Conservation (phyloP, 2,113 vertebrate genomes). For the Loxodonta africana region DNA sequence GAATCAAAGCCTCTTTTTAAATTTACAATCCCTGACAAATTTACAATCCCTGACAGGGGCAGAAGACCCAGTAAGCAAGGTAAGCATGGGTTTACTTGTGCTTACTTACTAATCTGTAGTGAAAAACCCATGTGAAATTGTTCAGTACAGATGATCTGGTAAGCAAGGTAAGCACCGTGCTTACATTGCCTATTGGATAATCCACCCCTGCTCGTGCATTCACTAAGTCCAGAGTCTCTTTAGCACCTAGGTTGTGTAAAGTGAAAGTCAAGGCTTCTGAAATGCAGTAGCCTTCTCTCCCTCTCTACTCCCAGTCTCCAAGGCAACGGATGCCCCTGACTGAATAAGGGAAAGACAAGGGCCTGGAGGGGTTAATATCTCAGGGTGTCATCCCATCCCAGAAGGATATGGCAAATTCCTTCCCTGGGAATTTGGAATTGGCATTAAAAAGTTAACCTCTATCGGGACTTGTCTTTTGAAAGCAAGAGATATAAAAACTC, state of each 20-base stretch:
- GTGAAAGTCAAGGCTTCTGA: background rate
- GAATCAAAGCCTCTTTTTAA: too few relatives aligned
- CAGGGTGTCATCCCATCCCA: background rate
- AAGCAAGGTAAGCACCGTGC: too few relatives aligned
- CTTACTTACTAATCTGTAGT: too few relatives aligned
- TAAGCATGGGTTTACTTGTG: too few relatives aligned
- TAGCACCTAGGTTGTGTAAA: background rate
- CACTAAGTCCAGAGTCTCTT: background rate
- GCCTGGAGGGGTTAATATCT: background rate
- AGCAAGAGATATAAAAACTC: background rate
- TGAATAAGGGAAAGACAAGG: background rate
- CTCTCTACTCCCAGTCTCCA: background rate
- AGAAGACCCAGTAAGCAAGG: too few relatives aligned
- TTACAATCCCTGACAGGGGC: too few relatives aligned
- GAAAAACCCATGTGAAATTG: too few relatives aligned
- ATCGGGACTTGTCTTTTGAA: background rate
- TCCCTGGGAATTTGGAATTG: background rate
- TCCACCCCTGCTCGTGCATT: background rate
- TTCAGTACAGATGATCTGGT: too few relatives aligned
- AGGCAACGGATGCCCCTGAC: background rate
- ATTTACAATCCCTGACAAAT: too few relatives aligned
- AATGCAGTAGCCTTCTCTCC: background rate
- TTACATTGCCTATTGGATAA: too few relatives aligned
- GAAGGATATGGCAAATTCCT: background rate
- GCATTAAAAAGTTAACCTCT: slow-evolving; percentile 3